phyloP scores from a whole-genome alignment of 2,113 vertebrate genomes.

The Pavo muticus region DNA sequence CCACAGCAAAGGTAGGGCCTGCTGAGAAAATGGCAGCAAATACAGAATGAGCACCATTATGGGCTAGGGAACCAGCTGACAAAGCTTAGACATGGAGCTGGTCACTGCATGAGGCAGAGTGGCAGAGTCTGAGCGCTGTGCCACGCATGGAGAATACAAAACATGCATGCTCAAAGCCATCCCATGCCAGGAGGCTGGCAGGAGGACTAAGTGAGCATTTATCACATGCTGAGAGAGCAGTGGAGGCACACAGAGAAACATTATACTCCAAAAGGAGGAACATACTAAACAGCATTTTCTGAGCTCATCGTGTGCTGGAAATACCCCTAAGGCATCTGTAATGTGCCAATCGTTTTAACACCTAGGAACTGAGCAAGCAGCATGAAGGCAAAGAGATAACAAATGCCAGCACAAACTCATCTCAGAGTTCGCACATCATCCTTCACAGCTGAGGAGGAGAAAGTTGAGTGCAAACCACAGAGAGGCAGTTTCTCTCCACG shows the following conservation, averaged over 20 bases:
- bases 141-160: not conserved
- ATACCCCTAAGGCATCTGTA: not conserved
- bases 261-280: not conserved
- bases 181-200: not conserved
- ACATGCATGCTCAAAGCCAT: not conserved
- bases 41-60: not conserved
- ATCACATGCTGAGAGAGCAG: not conserved
- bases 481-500: not conserved
- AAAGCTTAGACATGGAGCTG: not conserved
- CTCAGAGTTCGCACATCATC: fast-evolving
- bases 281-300: not conserved
- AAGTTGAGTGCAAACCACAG: not conserved
- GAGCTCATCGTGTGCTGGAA: not conserved
- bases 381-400: not conserved
- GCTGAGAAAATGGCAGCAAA: not conserved
- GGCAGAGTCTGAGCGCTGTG: not conserved
- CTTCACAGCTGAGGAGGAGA: not conserved
- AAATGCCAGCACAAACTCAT: not conserved
- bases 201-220: not conserved
- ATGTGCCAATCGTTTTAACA: not conserved
- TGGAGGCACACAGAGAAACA: not conserved
- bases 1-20: not conserved
- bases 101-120: not conserved
- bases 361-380: not conserved
- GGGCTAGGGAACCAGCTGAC: not conserved